Percentiles rank a stretch among this genome's conserved stretches.
Conservation (phyloP, 2,888 invertebrate species). For the Perizoma affinitatum region DNA sequence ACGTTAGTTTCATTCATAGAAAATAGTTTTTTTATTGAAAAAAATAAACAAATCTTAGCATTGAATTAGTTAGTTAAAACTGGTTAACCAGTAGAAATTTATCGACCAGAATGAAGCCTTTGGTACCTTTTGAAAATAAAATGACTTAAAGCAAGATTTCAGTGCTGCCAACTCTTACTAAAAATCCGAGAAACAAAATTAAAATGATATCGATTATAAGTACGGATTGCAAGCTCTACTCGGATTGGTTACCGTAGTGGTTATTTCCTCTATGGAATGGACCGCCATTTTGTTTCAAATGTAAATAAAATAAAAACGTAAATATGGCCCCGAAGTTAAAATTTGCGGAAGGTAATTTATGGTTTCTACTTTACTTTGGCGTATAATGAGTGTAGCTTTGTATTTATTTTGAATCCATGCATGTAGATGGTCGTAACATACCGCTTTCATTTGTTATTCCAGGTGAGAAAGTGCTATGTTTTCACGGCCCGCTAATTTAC, state of each 20-base stretch:
- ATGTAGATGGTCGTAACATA: background rate
- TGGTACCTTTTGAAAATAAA: no score
- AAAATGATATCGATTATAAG: no score
- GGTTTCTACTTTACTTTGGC: conserved; percentile 2
- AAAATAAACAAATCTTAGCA: no score
- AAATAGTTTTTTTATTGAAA: no score
- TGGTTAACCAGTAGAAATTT: no score
- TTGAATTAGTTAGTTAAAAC: no score
- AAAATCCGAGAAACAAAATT: no score
- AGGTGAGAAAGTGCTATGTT: conserved; percentile 97
- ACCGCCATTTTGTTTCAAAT: conserved; percentile 22
- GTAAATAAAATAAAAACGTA: conserved; percentile 38
- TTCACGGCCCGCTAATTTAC: conserved; percentile 97
- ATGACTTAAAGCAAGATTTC: no score
- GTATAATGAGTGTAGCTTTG: conserved; percentile 4
- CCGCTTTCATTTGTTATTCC: conserved; percentile 48
- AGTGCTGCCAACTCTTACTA: no score
- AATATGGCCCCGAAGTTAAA: conserved; percentile 86
- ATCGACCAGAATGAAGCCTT: no score
- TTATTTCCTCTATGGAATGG: background rate
- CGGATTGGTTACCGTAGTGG: no score
- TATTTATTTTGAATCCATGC: background rate
- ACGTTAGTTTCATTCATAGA: no score
- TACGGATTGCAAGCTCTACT: conserved; percentile 1
- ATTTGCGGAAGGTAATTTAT: conserved; percentile 87